Evolutionary conservation across 2,888 invertebrate species (phyloP).

Genomic region (Cheilosia vernalis): DNA sequence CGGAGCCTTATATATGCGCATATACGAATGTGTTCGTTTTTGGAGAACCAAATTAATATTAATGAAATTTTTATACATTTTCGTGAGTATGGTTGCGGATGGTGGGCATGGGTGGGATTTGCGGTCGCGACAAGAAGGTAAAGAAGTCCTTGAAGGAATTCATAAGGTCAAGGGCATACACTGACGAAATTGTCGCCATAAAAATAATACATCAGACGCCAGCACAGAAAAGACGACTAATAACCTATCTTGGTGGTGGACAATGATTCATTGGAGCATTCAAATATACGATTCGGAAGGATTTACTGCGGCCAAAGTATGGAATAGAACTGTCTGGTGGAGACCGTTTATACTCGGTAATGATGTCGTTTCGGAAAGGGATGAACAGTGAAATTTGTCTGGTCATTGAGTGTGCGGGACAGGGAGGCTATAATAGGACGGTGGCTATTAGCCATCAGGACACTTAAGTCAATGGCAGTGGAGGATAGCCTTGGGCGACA

Average conservation of each 20-base stretch:
- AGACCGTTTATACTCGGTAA: neutral
- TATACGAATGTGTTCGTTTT: conserved; percentile 14
- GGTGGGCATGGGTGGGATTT: conserved; percentile 36
- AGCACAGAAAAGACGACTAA: conserved; percentile 23
- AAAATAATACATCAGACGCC: conserved; percentile 67
- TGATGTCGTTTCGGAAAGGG: neutral
- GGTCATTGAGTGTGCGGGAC: too few relatives aligned
- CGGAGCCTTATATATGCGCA: conserved; percentile 42
- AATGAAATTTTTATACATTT: conserved; percentile 44
- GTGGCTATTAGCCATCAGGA: too few relatives aligned
- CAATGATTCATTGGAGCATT: conserved; percentile 43
- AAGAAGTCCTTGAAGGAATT: conserved; percentile 75
- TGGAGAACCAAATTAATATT: conserved; percentile 47
- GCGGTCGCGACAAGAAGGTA: conserved; percentile 68
- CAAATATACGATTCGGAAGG: conserved; percentile 3
- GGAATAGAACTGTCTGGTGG: too few relatives aligned
- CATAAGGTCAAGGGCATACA: conserved; percentile 77
- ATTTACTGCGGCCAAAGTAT: neutral
- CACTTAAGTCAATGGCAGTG: too few relatives aligned
- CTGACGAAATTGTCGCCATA: conserved; percentile 69
- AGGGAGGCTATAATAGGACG: too few relatives aligned
- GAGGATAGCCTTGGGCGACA: too few relatives aligned
- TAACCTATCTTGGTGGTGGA: conserved; percentile 35
- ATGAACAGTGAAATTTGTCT: neutral
- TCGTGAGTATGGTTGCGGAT: neutral